These are phyloP conservation scores for Pterocles burchelli DNA, from an alignment of 2,113 vertebrate species.

Conservation along the genomic window DNA sequence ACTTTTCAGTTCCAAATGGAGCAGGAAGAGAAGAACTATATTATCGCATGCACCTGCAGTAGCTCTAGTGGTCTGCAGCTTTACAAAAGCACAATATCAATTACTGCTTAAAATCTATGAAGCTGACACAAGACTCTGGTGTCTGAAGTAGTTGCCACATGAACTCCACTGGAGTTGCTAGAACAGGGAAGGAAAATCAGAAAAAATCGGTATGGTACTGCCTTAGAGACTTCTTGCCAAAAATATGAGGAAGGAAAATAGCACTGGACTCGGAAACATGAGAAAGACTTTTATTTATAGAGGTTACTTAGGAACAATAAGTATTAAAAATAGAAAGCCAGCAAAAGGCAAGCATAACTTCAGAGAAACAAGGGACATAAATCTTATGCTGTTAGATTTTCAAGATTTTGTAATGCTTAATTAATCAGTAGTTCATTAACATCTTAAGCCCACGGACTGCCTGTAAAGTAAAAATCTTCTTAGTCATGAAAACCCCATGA, in stretches of 20 bases:
- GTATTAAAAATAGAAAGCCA: not conserved
- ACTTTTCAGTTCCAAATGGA: not conserved
- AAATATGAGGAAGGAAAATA: not conserved
- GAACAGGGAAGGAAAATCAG: not conserved
- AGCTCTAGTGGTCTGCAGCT: not conserved
- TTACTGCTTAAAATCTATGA: slow-evolving; percentile 12
- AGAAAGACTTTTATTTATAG: not conserved
- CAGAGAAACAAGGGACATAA: not conserved
- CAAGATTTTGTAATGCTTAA: not conserved
- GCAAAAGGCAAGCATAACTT: not conserved
- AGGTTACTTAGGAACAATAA: not conserved
- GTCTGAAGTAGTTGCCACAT: not conserved
- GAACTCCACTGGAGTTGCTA: not conserved
- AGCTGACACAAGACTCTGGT: not conserved
- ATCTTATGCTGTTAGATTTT: not conserved
- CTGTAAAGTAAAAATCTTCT: not conserved
- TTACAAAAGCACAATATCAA: not conserved
- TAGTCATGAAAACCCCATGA: not conserved
- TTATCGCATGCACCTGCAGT: not conserved
- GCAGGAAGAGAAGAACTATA: not conserved
- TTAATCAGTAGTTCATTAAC: not conserved
- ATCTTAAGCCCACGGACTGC: not conserved
- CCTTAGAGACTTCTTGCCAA: not conserved
- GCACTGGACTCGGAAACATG: not conserved
- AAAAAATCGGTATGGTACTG: not conserved